These are phyloP conservation scores for Tinea trinotella DNA, from an alignment of 2,888 invertebrate species.

Conservation along the genomic window DNA sequence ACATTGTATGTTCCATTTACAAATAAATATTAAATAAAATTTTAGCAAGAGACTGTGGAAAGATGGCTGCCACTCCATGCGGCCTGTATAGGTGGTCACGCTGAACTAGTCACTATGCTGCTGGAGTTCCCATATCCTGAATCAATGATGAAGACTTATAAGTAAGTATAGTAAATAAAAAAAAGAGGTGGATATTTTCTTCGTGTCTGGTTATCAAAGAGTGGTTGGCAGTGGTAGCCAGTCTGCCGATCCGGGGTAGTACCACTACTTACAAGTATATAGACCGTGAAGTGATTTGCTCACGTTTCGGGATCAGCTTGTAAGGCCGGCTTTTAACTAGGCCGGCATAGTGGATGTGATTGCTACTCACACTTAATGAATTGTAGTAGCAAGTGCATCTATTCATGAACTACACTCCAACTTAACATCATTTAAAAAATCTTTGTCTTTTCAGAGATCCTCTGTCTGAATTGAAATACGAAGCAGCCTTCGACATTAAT, in stretches of 20 bases:
- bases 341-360: too few relatives aligned
- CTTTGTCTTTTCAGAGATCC: constrained; percentile 68
- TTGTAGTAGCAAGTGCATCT: too few relatives aligned
- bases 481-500: constrained; percentile 93
- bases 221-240: too few relatives aligned
- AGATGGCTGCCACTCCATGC: constrained; percentile 95
- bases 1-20: too few relatives aligned
- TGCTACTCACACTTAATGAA: too few relatives aligned
- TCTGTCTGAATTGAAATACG: constrained; percentile 85
- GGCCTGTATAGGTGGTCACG: constrained; percentile 91
- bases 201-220: too few relatives aligned
- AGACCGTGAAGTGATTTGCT: too few relatives aligned
- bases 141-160: constrained; percentile 42
- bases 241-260: not conserved
- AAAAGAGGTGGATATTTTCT: too few relatives aligned
- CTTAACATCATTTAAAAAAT: not conserved
- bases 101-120: constrained; percentile 81
- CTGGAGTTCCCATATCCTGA: constrained; percentile 88
- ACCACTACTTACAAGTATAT: not conserved
- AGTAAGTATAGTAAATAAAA: constrained; percentile 35
- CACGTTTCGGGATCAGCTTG: too few relatives aligned
- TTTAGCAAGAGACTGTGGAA: constrained; percentile 88
- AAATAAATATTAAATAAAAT: constrained; percentile 19
- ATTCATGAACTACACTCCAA: too few relatives aligned
- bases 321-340: too few relatives aligned